Conservation (phyloP, 2,888 invertebrate species). For the Drosophila birchii region DNA sequence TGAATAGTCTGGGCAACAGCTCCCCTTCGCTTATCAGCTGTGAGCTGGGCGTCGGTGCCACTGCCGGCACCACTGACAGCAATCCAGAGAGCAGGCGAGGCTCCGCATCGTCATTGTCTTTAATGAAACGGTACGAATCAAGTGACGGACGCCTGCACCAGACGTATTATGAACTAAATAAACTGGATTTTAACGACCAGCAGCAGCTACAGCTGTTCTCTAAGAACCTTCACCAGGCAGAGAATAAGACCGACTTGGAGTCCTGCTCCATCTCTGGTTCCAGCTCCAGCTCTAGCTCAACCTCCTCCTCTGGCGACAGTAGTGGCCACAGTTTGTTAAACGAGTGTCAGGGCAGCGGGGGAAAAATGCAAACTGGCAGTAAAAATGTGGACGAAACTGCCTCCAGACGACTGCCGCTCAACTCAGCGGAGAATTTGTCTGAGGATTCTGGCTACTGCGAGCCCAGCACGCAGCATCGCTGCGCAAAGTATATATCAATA, state of each 20-base stretch:
- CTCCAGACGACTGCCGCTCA: slow-evolving; percentile 84
- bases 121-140: slow-evolving; percentile 82
- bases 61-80: slow-evolving; percentile 48
- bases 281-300: slow-evolving; percentile 70
- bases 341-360: slow-evolving; percentile 54
- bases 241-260: slow-evolving; percentile 77
- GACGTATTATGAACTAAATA: slow-evolving; percentile 84
- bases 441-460: slow-evolving; percentile 93
- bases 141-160: slow-evolving; percentile 83
- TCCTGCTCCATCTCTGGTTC: slow-evolving; percentile 70
- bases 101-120: slow-evolving; percentile 80
- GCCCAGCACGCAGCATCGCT: slow-evolving; percentile 74
- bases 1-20: slow-evolving; percentile 83
- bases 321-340: slow-evolving; percentile 72
- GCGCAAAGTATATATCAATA: slow-evolving; percentile 85
- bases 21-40: slow-evolving; percentile 83
- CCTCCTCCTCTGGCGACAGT: slow-evolving; percentile 58
- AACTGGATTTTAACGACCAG: slow-evolving; percentile 80
- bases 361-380: slow-evolving; percentile 14
- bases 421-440: slow-evolving; percentile 91
- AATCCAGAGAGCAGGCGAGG: slow-evolving; percentile 81
- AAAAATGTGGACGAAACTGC: slow-evolving; percentile 39
- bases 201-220: slow-evolving; percentile 59
- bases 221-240: slow-evolving; percentile 55
- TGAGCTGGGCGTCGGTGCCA: slow-evolving; percentile 57